phyloP scores from a whole-genome alignment of 2,113 vertebrate genomes.

The Irena cyanogastra region DNA sequence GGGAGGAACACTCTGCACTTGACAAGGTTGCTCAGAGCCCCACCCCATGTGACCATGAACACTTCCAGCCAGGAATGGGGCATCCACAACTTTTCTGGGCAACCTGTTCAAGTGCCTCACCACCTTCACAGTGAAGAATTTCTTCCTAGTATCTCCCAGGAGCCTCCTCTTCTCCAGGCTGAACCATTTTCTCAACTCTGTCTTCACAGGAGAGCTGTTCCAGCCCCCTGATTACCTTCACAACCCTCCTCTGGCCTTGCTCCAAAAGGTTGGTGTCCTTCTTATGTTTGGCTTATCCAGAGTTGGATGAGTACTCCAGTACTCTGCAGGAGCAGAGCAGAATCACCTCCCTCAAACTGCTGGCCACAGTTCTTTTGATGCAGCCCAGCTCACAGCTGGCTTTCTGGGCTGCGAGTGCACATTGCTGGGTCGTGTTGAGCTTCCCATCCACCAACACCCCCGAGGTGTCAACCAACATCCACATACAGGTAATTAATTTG shows the following conservation, averaged over 20 bases:
- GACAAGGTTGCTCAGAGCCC: background rate
- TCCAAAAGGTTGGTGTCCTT: background rate
- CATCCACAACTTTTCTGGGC: background rate
- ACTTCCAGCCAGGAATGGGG: background rate
- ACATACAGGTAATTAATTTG: background rate
- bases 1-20: background rate
- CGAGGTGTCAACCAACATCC: background rate
- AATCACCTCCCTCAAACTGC: background rate
- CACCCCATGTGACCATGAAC: background rate
- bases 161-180: background rate
- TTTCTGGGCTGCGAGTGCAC: background rate
- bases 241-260: background rate
- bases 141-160: background rate
- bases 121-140: background rate
- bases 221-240: background rate
- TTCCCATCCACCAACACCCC: background rate
- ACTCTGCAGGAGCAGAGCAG: background rate
- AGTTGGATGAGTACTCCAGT: background rate
- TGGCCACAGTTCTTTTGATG: background rate
- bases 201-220: background rate
- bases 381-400: background rate
- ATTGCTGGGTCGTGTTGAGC: background rate
- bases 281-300: background rate
- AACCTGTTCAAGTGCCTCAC: background rate
- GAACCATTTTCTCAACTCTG: background rate